These are phyloP conservation scores for Ceryle rudis DNA, from an alignment of 2,797 vertebrate species.

Conservation along the genomic window DNA sequence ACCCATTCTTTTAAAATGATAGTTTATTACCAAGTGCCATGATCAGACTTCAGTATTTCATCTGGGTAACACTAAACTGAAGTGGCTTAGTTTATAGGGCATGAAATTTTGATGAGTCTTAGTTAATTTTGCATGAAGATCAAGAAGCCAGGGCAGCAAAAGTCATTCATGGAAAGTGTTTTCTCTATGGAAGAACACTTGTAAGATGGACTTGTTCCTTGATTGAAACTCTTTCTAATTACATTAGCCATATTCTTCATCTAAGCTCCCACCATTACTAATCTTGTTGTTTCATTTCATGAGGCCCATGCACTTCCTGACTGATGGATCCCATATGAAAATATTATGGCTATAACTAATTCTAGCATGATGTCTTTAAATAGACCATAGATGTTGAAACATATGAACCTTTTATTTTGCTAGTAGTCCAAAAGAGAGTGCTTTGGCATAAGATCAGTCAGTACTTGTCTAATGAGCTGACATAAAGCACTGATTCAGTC, in stretches of 20 bases:
- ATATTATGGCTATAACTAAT: constrained; percentile 35
- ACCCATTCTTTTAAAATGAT: constrained; percentile 47
- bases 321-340: constrained; percentile 24
- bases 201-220: constrained; percentile 57
- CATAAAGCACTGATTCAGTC: neutral
- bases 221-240: constrained; percentile 68
- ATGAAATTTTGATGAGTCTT: constrained; percentile 82
- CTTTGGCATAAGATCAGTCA: constrained; percentile 24
- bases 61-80: constrained; percentile 71
- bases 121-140: constrained; percentile 85
- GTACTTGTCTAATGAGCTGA: neutral
- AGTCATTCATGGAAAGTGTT: constrained; percentile 75
- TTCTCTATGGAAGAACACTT: constrained; percentile 63
- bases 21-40: constrained; percentile 61
- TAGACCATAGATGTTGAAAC: neutral
- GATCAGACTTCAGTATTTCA: constrained; percentile 75
- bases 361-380: constrained; percentile 20
- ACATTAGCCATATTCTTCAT: constrained; percentile 49
- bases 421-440: constrained; percentile 37
- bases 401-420: constrained; percentile 38
- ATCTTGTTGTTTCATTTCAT: constrained; percentile 62
- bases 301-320: constrained; percentile 35
- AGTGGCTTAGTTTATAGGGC: constrained; percentile 79
- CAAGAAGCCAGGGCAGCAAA: constrained; percentile 75
- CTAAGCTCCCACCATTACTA: constrained; percentile 37